Base-by-base conservation (phyloP, 2,113 vertebrate genomes). In the Shinisaurus crocodilurus region DNA sequence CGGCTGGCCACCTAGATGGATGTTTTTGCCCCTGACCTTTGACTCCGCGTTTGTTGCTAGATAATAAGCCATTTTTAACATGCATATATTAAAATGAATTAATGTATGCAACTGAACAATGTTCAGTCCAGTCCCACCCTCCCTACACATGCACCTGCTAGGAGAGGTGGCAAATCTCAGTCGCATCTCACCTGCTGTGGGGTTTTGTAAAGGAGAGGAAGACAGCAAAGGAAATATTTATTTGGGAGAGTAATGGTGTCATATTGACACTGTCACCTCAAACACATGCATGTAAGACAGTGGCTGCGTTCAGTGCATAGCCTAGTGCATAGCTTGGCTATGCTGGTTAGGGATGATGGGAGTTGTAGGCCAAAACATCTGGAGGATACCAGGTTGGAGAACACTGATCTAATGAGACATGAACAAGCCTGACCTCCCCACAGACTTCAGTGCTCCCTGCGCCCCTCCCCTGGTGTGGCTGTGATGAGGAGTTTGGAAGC, bases 1-100 rank as follows among this genome's bases (percentile, higher is more conserved):
- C 10, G 29, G 27, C 79, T 85, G 45, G 63, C 82, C 29, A 69
- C 45, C 60, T 67, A 16, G n/a, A 15, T 79, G 43, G 32, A 50
- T 37, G 23, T 54, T 88, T 81, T 80, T 69, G 43, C 15, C 5
- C 34, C 29, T 77, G 60, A 3, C 20, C 45, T 85, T 77, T 89
- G 40, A 85, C 16, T 89, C 72, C 67, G 72, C 70, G 65, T 34
- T 54, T 65, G 57, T 89, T 82, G 43, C 18, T 81, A 80, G 60
- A 25, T 72, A 72, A 89, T 82, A 89, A 48, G 63, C 32, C 10
- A 15, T 86, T 86, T 48, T 72, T 70, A 43, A 23, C n/a, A 20
- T 76, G n/a, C 34, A 63, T 89, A 65, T 63, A 65, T 63, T 63
- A n/a, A 83, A 75, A 45, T 83, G 32, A 74, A 63, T 89, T 60